phyloP scores from a whole-genome alignment of 1,140 invertebrate species.

The Lethrus apterus region DNA sequence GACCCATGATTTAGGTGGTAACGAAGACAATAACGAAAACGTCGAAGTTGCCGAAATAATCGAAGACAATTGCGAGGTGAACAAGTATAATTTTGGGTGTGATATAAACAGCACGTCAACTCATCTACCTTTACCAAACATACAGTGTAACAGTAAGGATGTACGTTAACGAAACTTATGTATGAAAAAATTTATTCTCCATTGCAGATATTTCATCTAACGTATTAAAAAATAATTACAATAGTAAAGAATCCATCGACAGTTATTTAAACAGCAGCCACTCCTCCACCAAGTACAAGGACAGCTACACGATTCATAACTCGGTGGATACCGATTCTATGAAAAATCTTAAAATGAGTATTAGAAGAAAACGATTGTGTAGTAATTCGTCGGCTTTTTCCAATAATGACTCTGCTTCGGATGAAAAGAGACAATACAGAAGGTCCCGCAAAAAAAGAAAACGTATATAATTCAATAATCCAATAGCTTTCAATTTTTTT shows the following conservation, averaged over 20 bases:
- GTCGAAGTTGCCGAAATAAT: conserved; percentile 20
- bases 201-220: neutral
- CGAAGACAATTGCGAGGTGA: conserved; percentile 17
- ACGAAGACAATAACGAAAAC: conserved; percentile 30
- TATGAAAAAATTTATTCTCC: no score
- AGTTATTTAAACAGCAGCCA: neutral
- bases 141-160: no score
- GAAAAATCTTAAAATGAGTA: conserved; percentile 40
- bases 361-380: conserved; percentile 35
- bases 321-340: conserved; percentile 34
- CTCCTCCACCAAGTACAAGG: conserved; percentile 3
- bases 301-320: conserved; percentile 24
- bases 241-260: conserved; percentile 6
- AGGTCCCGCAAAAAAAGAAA: conserved; percentile 9
- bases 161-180: no score
- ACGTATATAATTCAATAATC: conserved; percentile 3
- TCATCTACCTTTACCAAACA: no score
- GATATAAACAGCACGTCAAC: neutral
- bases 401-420: conserved; percentile 30
- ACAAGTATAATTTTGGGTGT: conserved; percentile 13
- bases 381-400: conserved; percentile 37
- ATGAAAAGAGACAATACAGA: conserved; percentile 22
- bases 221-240: conserved; percentile 6
- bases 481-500: neutral
- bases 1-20: conserved; percentile 32